Evolutionary conservation across 2,888 invertebrate genomes (phyloP), one percentile per base, ranked within the genome.

Genomic region (Pheosia tremula): DNA sequence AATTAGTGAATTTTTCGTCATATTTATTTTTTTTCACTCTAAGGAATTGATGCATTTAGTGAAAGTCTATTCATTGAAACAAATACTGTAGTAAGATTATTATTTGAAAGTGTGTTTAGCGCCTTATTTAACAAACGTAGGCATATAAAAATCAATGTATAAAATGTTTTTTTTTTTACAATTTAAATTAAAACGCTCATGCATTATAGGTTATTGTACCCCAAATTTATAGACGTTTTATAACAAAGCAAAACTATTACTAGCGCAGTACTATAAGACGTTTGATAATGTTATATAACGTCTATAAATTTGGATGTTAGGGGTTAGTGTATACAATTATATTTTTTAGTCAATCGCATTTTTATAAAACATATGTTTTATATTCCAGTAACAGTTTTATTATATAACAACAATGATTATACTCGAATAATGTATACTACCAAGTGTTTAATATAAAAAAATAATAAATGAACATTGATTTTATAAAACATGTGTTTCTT

Each of bases 1-100:
- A 88, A 81, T 84, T 88, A 88, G 86, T 79, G 78, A 86, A 86
- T 85, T 86, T 82, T 80, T 72, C 71, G 67, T 72, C 65, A 57
- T 76, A 74, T 78, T 76, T 77, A 74, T 77, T 74, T 69, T 68
- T 68, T 67, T 65, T 77, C 68, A 66, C 68, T 58, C 60, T 78
- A 79, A 75, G 74, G 60, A 72, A 75, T 68, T 64, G 61, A 75
- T 80, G 83, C 83, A 83, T 83, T 82, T 82, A 83, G 63, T 68
- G 70, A 63, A 77, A 77, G 78, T 78, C 78, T 77, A 73, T n/a
- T 53, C 61, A 70, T 66, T 75, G 69, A 73, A 63, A 68, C 60
- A 50, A 62, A 63, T 69, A 71, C 60, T 58, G 67, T 61, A 71
- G 64, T 54, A 54, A 54, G 10, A 38, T 38, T 54, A 24, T 52